Evolutionary conservation across 1,140 invertebrate species (phyloP).

Genomic region (Trinorchestia longiramus): DNA sequence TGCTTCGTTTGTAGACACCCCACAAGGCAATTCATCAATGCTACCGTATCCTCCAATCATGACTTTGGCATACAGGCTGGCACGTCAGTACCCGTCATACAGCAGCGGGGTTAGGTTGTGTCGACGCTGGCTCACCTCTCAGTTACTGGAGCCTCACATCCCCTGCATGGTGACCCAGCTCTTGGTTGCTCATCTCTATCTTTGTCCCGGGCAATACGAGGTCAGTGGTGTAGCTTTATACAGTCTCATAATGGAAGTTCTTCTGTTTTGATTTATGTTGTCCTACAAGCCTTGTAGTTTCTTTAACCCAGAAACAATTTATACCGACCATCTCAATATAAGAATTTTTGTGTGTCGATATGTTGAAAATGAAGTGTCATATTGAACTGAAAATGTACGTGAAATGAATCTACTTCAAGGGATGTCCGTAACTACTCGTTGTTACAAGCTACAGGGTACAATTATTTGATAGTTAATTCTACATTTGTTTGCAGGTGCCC

Average conservation of each 20-base stretch:
- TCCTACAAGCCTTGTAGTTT: not conserved
- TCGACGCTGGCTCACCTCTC: not conserved
- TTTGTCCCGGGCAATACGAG: constrained; percentile 1
- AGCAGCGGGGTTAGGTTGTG: constrained; percentile 24
- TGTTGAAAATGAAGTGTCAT: not conserved
- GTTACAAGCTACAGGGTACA: not conserved
- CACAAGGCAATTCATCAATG: not conserved
- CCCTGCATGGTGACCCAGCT: not conserved
- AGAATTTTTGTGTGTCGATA: not conserved
- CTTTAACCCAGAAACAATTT: not conserved
- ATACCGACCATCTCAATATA: not conserved
- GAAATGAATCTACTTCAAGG: not conserved
- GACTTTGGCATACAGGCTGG: not conserved
- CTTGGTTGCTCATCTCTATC: constrained; percentile 27
- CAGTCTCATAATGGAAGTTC: not conserved
- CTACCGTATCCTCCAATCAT: not conserved
- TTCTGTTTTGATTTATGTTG: not conserved
- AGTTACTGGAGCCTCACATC: constrained; percentile 30
- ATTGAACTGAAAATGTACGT: not conserved
- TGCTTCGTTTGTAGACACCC: not conserved
- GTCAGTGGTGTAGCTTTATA: not conserved
- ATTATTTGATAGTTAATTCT: not conserved
- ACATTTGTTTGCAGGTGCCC: not conserved
- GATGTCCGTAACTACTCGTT: not conserved
- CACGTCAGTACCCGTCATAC: not conserved